Conservation (phyloP, 92 coral and sea anemone species). For the Palythoa heliodiscus region DNA sequence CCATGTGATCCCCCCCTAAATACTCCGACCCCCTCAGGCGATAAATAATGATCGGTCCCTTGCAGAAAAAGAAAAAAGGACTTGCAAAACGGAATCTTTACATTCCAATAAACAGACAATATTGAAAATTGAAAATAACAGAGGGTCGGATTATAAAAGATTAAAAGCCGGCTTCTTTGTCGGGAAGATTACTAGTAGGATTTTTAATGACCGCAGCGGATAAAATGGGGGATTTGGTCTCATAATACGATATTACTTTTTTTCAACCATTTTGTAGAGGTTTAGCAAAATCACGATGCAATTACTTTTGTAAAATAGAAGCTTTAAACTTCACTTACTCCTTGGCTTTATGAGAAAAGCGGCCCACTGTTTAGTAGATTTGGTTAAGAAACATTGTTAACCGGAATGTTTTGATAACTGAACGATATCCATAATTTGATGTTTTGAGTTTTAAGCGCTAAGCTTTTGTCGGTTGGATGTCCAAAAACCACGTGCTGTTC, state of each 20-base stretch:
- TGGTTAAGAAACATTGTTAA: not conserved
- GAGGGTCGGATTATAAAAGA: conserved; percentile 19
- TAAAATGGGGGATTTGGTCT: not conserved
- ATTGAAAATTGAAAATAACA: not conserved
- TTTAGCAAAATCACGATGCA: not conserved
- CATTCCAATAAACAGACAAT: conserved; percentile 39
- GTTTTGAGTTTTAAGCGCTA: not conserved
- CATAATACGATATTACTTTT: conserved; percentile 15
- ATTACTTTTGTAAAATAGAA: conserved; percentile 1
- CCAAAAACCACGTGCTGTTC: not conserved
- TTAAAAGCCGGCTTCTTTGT: conserved; percentile 38
- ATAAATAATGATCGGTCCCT: no score
- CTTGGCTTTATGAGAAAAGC: not conserved
- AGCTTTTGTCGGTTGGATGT: conserved; percentile 7
- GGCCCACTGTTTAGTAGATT: not conserved
- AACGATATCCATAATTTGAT: conserved; percentile 3
- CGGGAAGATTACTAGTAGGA: conserved; percentile 21
- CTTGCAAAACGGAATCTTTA: conserved; percentile 38
- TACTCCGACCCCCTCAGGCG: no score
- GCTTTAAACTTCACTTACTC: conserved; percentile 10
- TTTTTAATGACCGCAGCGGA: conserved; percentile 26
- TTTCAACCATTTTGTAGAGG: not conserved
- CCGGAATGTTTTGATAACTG: not conserved
- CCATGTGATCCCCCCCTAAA: no score
- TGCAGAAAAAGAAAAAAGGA: conserved; percentile 3